Conservation (phyloP, 1,140 invertebrate genomes). For the Campoletis sonorensis region DNA sequence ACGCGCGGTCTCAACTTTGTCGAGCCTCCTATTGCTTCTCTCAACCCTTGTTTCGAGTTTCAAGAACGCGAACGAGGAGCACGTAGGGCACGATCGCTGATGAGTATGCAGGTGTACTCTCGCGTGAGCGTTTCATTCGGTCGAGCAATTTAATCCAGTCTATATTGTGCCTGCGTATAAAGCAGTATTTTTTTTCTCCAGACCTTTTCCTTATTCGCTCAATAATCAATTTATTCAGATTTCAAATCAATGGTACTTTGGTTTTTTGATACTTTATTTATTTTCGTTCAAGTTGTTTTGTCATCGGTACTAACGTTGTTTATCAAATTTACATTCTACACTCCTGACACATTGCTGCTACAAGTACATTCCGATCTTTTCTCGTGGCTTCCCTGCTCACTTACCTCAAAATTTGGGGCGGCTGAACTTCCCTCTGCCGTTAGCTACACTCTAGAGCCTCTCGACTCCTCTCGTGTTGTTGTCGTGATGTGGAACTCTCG, state of each 20-base stretch:
- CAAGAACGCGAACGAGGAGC: constrained; percentile 25
- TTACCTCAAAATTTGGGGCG: background rate
- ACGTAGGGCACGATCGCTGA: constrained; percentile 27
- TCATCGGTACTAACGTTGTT: too few relatives aligned
- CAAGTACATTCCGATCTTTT: constrained; percentile 10
- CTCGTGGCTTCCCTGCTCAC: background rate
- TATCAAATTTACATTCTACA: background rate
- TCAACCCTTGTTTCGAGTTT: constrained; percentile 41
- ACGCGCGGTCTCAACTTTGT: constrained; percentile 40
- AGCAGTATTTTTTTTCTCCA: background rate
- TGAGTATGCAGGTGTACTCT: constrained; percentile 27
- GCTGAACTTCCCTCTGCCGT: constrained; percentile 17
- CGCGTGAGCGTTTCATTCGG: background rate
- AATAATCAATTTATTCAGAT: too few relatives aligned
- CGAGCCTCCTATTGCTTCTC: constrained; percentile 40
- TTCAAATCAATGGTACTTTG: too few relatives aligned
- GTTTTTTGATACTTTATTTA: too few relatives aligned
- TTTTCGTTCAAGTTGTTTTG: too few relatives aligned
- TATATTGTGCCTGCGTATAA: background rate
- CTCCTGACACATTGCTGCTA: background rate
- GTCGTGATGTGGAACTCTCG: constrained; percentile 37
- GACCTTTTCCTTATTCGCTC: too few relatives aligned
- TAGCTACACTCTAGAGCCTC: constrained; percentile 11
- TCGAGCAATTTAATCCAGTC: constrained; percentile 14
- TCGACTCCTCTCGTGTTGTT: constrained; percentile 2